Base-by-base conservation (phyloP, 2,113 vertebrate species). In the Hippopotamus amphibius region DNA sequence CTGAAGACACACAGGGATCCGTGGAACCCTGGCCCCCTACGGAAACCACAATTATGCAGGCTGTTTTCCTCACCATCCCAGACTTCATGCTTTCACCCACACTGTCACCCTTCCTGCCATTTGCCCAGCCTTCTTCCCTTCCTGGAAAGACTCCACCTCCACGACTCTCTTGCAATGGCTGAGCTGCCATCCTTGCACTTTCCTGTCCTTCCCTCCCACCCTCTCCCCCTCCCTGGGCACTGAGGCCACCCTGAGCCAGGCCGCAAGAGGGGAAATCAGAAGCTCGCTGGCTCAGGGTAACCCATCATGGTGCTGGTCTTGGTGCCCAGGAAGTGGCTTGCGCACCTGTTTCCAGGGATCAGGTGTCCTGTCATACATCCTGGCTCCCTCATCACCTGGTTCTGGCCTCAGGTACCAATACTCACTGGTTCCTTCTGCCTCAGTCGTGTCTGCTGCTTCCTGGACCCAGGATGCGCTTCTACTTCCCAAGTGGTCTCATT, bases 221-320 rank as follows among this genome's bases (percentile, higher is more conserved):
- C 16, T 0, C 7, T 33, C 11, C 74, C 16, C 0, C 0, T 77
- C 28, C 48, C 46, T 0, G 2, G 83, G 13, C 30, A 28, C 43
- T 2, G 11, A 3, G 33, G 59, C 6, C 30, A 4, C 6, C 1
- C n/a, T 19, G 28, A 16, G 7, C 10, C 57, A 22, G 24, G 28
- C 1, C 50, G 33, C 0, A 0, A 63, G 30, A 37, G 41, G 21
- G 30, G 46, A 19, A 2, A 3, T 21, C 24, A 41, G 26, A 55
- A 57, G 13, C 16, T 93, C 3, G 0, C 5, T 57, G 26, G 41
- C 57, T 53, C 37, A 43, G 55, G 69, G 43, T 84, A 87, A 26
- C 50, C 8, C 4, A 6, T 17, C 41, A 22, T 37, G 17, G 12
- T 63, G 13, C 41, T 71, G 33, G 21, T 53, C 66, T 16, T n/a